phyloP scores from a whole-genome alignment of 2,888 invertebrate genomes.

The Caenorhabditis sinica region DNA sequence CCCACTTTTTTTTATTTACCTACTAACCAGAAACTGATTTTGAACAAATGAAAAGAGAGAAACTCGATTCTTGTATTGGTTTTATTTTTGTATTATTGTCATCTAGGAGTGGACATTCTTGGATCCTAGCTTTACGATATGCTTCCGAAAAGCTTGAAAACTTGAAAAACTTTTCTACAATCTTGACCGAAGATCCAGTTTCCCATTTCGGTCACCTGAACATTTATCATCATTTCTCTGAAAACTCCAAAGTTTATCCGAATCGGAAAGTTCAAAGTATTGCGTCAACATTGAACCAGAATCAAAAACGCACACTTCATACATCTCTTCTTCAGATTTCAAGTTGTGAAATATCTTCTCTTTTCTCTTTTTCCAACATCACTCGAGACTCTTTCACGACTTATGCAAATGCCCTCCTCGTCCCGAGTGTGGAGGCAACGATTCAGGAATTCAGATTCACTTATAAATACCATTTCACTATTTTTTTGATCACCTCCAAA shows the following conservation, averaged over 20 bases:
- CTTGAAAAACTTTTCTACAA: too few relatives aligned
- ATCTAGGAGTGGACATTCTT: too few relatives aligned
- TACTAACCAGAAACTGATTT: slow-evolving; percentile 15
- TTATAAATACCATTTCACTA: slow-evolving; percentile 30
- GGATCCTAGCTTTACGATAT: too few relatives aligned
- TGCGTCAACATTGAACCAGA: slow-evolving; percentile 5
- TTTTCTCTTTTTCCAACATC: background rate
- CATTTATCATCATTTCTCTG: background rate
- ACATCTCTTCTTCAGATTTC: slow-evolving; percentile 14
- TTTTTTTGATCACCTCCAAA: background rate
- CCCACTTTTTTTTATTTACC: background rate
- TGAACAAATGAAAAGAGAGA: background rate
- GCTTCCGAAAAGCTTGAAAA: too few relatives aligned
- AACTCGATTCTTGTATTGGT: too few relatives aligned
- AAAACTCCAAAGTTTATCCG: slow-evolving; percentile 2
- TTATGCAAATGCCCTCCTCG: slow-evolving; percentile 3
- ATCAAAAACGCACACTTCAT: slow-evolving; percentile 27
- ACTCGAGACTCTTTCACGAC: slow-evolving; percentile 1
- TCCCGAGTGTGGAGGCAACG: slow-evolving; percentile 44
- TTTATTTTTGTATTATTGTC: too few relatives aligned
- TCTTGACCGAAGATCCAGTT: too few relatives aligned
- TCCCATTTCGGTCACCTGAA: background rate
- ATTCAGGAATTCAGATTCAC: background rate
- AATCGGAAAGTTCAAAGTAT: slow-evolving; percentile 17
- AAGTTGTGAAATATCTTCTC: background rate